Evolutionary conservation across 2,113 vertebrate species (phyloP).

Genomic region (Tachuris rubrigastra): DNA sequence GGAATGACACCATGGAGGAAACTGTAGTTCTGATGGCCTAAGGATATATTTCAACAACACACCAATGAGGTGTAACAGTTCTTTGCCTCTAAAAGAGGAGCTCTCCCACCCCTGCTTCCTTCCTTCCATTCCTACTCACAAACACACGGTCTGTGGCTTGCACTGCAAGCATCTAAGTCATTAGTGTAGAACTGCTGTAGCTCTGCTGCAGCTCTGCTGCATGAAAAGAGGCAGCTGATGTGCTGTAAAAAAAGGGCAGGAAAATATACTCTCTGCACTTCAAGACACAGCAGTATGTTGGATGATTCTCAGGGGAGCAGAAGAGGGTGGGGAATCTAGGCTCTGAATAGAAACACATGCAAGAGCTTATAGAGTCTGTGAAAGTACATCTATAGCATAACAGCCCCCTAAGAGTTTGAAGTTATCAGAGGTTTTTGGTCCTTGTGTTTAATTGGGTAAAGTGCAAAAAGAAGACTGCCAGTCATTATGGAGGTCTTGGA

Average conservation of each 20-base stretch:
- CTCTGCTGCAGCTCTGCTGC: background rate
- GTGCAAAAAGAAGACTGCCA: background rate
- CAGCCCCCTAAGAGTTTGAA: background rate
- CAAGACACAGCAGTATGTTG: background rate
- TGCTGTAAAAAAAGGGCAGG: background rate
- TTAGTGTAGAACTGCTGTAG: background rate
- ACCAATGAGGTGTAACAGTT: background rate
- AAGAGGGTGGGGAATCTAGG: background rate
- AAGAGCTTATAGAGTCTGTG: background rate
- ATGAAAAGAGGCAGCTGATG: background rate
- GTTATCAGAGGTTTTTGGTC: background rate
- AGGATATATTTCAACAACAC: slow-evolving; percentile 16
- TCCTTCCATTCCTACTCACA: slow-evolving; percentile 1
- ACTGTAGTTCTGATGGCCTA: background rate
- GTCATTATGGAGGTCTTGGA: too few relatives aligned
- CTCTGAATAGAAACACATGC: background rate
- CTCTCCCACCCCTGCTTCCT: slow-evolving; percentile 10
- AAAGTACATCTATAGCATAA: background rate
- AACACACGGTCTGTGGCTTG: background rate
- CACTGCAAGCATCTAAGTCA: background rate
- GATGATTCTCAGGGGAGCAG: background rate
- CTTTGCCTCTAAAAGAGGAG: slow-evolving; percentile 1
- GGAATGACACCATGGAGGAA: background rate
- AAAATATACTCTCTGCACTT: background rate
- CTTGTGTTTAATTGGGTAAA: background rate